Base-by-base conservation (phyloP, 1,140 invertebrate species). In the Bicyclus anynana region DNA sequence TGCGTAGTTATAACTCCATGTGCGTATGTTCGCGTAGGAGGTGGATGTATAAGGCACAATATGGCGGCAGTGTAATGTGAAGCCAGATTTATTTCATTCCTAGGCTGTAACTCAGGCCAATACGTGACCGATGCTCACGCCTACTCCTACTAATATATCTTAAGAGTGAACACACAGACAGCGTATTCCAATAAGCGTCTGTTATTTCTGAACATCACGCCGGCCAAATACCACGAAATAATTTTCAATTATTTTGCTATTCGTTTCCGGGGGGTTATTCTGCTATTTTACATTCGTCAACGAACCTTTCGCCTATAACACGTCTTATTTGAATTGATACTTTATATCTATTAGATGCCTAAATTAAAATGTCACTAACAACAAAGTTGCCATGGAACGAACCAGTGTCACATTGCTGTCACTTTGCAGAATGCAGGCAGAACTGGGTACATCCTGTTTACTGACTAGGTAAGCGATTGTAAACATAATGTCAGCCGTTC, bases 61-160 rank as follows among this genome's bases (percentile, higher is more conserved):
- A 44, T 44, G 20, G 60, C 62, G 53, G 47, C 52, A 62, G 62
- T 69, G 60, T 69, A 77, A 77, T 74, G 64, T 75, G 69, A 73
- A 73, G 69, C 69, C 69, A 72, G 79, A 84, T 84, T 84, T 84
- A 82, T 84, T 76, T 74, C 60, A 55, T 75, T 71, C 70, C 73
- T 63, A 65, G 69, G 67, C 78, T 73, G 80, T 84, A 84, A 82
- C 76, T 84, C 67, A 76, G 73, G 56, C 65, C 70, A 77, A 82
- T 84, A 84, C 82, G 80, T 84, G 82, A 85, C 80, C 80, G 73
- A 84, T 86, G 71, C 70, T 84, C 80, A 83, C 83, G 80, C 80
- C 77, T 74, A 80, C 79, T 67, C 61, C 38, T 38, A 29, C 50
- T 51, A 57, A 51, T 56, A 56, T 56, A 23, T 56, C 53, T 49